Evolutionary conservation across 2,113 vertebrate genomes (phyloP).

Genomic region (Turdus rufiventris): DNA sequence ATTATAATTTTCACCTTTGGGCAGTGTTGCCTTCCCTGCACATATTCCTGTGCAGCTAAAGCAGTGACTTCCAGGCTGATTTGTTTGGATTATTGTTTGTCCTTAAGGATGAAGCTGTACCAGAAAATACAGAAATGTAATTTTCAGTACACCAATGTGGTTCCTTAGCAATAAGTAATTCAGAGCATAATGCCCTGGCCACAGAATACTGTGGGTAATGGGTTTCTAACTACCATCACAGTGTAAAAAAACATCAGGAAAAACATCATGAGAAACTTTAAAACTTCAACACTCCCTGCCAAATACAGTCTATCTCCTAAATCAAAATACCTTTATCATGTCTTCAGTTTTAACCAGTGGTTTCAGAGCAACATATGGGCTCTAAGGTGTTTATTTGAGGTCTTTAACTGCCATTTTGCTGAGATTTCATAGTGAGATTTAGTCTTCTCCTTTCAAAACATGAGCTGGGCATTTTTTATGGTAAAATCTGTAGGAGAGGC

Average conservation of each 20-base stretch:
- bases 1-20: background rate
- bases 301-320: background rate
- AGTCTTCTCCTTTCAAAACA: background rate
- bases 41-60: background rate
- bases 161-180: background rate
- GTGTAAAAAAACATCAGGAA: background rate
- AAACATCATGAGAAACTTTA: background rate
- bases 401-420: background rate
- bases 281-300: background rate
- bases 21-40: background rate
- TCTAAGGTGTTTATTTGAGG: background rate
- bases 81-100: background rate
- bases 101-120: background rate
- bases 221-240: background rate
- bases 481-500: background rate
- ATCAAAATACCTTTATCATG: background rate
- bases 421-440: background rate
- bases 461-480: background rate
- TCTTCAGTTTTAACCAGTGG: background rate
- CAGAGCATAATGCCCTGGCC: background rate
- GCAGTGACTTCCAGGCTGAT: background rate
- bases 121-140: background rate
- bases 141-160: background rate
- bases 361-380: background rate
- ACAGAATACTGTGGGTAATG: background rate